Evolutionary conservation across 2,797 vertebrate genomes (phyloP).

Genomic region (Scyliorhinus canicula): DNA sequence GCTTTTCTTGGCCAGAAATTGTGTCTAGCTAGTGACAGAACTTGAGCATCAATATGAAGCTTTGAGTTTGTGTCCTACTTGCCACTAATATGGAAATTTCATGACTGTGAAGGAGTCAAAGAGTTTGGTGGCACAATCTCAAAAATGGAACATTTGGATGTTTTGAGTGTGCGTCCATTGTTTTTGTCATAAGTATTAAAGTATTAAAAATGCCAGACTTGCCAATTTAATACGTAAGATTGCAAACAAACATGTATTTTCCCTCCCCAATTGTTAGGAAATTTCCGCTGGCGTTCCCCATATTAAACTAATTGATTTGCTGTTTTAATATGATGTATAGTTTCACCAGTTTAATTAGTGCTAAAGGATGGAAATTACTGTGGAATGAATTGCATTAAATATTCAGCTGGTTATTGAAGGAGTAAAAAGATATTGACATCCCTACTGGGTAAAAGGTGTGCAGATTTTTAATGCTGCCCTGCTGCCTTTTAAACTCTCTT

Average conservation of each 20-base stretch:
- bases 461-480: background rate
- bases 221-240: background rate
- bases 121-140: background rate
- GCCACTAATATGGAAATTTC: background rate
- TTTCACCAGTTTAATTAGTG: background rate
- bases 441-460: too few relatives aligned
- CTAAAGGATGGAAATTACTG: background rate
- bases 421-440: too few relatives aligned
- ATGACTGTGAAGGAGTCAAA: background rate
- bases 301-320: background rate
- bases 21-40: background rate
- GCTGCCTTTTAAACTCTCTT: background rate
- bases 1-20: background rate
- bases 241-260: background rate
- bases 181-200: too few relatives aligned
- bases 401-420: background rate
- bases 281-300: background rate
- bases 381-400: background rate
- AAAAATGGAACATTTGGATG: background rate
- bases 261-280: too few relatives aligned
- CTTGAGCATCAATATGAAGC: background rate
- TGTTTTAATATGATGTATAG: background rate
- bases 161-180: too few relatives aligned
- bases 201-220: too few relatives aligned
- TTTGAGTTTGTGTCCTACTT: background rate